Evolutionary conservation across 2,113 vertebrate species (phyloP).

Genomic region (Mustelus asterias): DNA sequence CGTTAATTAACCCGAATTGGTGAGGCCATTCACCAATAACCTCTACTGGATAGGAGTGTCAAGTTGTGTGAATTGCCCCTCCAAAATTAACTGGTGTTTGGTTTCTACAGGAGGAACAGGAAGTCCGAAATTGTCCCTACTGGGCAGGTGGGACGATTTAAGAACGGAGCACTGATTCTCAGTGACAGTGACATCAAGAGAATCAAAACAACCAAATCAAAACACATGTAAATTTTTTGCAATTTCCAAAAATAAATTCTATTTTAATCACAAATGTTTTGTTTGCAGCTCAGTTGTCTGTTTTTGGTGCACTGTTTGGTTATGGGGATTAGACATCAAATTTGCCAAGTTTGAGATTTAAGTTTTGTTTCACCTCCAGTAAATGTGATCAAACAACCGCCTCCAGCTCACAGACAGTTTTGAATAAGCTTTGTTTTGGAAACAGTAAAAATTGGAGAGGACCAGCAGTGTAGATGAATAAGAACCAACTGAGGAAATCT

Average conservation of each 20-base stretch:
- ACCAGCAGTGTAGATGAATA: background rate
- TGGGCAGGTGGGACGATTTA: constrained; percentile 85
- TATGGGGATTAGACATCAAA: background rate
- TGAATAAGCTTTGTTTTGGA: background rate
- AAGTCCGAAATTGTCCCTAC: constrained; percentile 59
- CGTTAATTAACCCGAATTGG: background rate
- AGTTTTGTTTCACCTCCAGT: background rate
- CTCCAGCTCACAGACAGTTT: too few relatives aligned
- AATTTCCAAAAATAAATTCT: background rate
- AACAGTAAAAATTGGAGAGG: background rate
- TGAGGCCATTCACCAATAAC: background rate
- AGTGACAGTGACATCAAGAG: constrained; percentile 76
- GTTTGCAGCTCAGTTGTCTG: background rate
- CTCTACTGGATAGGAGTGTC: background rate
- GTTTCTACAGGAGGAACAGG: constrained; percentile 58
- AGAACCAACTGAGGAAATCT: background rate
- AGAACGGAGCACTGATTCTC: constrained; percentile 79
- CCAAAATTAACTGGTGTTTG: background rate
- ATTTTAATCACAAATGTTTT: background rate
- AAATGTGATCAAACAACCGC: background rate
- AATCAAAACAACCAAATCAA: constrained; percentile 55
- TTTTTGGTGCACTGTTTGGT: background rate
- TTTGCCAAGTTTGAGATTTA: background rate
- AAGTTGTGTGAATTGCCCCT: background rate
- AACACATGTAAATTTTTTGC: background rate